Base-by-base conservation (phyloP, 2,888 invertebrate species). In the Aphidius colemani region DNA sequence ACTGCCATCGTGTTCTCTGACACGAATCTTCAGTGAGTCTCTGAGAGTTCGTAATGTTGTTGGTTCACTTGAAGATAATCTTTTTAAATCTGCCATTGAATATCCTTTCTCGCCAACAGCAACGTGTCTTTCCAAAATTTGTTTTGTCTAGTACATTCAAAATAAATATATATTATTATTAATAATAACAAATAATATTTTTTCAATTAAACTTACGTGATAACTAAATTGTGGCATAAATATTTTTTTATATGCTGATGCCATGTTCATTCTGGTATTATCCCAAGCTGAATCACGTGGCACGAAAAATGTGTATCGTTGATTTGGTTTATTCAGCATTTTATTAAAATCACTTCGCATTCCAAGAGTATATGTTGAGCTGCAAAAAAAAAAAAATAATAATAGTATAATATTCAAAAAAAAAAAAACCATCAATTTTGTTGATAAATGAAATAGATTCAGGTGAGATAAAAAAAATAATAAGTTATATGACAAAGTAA, bases 211-310 rank as follows among this genome's bases (percentile, higher is more conserved):
- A 83, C 87, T 87, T 84, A 94, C 94, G 79, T 91, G 91, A 83
- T 94, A 93, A 67, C 89, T 86, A 78, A 88, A 93, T 69, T 91
- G 90, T 67, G 88, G 87, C 88, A 90, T 91, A 77, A 93, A 93
- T 53, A 96, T 85, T 76, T 93, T 93, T 83, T 93, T 93, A 81
- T 91, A 90, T 10, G 91, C 89, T 6, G 94, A 92, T 7, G 95
- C 95, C 74, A 89, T 89, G 69, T 87, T 86, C 62, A 88, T 85
- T 80, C 89, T 88, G 71, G 92, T 89, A 73, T 90, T 88, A 58
- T 88, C 85, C 97, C 97, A 97, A 60, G 95, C 97, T 76, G 89
- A 89, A 79, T 98, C 92, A 45, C 92, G 88, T 0, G 97, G 96
- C 8, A 94, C 95, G 78, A 97, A 96, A 83, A 93, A 94, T 1